Percentiles rank a stretch among this genome's conserved stretches.
Conservation (phyloP, 2,888 invertebrate species). For the Pecten maximus region DNA sequence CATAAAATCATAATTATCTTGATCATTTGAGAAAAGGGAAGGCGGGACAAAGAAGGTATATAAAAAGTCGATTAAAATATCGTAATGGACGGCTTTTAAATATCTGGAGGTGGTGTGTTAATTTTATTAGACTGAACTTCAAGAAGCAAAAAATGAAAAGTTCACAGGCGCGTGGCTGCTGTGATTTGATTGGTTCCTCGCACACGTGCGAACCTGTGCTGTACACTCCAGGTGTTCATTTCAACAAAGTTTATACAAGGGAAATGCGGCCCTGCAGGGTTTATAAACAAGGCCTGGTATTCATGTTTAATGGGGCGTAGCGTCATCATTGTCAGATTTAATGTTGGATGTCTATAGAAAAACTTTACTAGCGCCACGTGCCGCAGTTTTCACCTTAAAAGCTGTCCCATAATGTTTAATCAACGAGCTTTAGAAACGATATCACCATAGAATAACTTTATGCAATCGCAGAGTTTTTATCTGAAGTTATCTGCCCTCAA, state of each 20-base stretch:
- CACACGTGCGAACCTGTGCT: neutral
- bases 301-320: neutral
- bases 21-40: neutral
- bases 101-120: neutral
- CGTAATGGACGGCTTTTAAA: neutral
- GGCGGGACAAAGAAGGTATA: neutral
- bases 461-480: neutral
- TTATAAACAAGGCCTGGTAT: neutral
- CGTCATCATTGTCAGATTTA: neutral
- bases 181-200: neutral
- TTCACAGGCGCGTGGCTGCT: slow-evolving; percentile 18
- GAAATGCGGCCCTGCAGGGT: neutral
- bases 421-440: neutral
- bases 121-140: neutral
- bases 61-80: neutral
- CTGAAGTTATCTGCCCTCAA: neutral
- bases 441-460: neutral
- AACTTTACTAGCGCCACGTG: neutral
- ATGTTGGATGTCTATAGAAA: neutral
- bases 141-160: neutral
- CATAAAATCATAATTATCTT: neutral
- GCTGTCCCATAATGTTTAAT: slow-evolving; percentile 11
- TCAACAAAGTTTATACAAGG: neutral
- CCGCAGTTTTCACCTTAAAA: neutral
- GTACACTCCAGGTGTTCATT: neutral